A percentile compares a stretch with the other conserved stretches of the same genome.
These are phyloP conservation scores for Patella pellucida DNA, from an alignment of 2,888 invertebrate genomes.

Conservation along the genomic window DNA sequence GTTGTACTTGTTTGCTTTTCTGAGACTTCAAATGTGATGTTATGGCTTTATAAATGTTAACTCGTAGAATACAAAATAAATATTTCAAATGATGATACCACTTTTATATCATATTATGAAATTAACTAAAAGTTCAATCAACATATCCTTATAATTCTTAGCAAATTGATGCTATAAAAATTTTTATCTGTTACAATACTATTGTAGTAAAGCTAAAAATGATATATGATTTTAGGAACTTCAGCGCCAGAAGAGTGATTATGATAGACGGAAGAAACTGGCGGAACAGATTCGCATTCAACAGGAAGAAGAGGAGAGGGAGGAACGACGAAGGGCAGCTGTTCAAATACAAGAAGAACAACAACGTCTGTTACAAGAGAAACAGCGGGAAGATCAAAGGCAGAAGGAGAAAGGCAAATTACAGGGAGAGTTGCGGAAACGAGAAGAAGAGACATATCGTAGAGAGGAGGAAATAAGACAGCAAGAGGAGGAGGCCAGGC, in stretches of 20 bases:
- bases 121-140: too few relatives aligned
- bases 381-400: conserved; percentile 42
- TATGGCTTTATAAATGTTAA: too few relatives aligned
- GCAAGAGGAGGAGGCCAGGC: conserved; percentile 30
- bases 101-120: too few relatives aligned
- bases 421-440: conserved; percentile 27
- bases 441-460: not conserved
- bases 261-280: conserved; percentile 64
- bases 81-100: too few relatives aligned
- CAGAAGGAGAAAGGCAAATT: conserved; percentile 33
- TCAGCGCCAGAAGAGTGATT: conserved; percentile 67
- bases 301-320: conserved; percentile 63
- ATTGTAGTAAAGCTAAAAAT: not conserved
- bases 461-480: not conserved
- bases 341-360: conserved; percentile 62
- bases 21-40: too few relatives aligned
- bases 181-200: too few relatives aligned
- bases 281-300: conserved; percentile 64
- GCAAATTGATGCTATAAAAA: too few relatives aligned
- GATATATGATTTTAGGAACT: conserved; percentile 55
- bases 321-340: conserved; percentile 60
- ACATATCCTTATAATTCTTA: too few relatives aligned
- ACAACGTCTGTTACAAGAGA: conserved; percentile 49
- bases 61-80: too few relatives aligned
- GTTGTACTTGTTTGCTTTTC: too few relatives aligned